A percentile compares a stretch with the other conserved stretches of the same genome.
phyloP scores from a whole-genome alignment of 2,113 vertebrate species.

The Merops nubicus region DNA sequence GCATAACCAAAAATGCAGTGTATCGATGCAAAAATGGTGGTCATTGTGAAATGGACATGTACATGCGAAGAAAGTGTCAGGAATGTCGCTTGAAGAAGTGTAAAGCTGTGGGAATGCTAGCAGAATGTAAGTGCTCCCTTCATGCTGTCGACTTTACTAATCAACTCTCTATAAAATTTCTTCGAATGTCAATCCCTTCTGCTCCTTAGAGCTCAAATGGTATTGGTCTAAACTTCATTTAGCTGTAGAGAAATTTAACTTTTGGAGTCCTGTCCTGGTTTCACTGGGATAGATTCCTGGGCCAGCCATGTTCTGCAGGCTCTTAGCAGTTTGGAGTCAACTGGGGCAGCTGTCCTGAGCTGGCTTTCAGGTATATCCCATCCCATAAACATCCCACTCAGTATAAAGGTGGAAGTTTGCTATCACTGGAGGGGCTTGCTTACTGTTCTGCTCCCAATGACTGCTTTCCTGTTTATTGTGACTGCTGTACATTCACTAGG shows the following conservation, averaged over 20 bases:
- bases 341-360: not conserved
- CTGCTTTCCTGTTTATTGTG: not conserved
- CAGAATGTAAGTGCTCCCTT: constrained; percentile 84
- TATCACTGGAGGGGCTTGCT: not conserved
- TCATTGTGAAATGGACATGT: constrained; percentile 96
- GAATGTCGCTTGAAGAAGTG: constrained; percentile 94
- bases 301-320: not conserved
- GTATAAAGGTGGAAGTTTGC: not conserved
- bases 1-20: constrained; percentile 92
- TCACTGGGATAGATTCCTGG: not conserved
- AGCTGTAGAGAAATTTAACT: not conserved
- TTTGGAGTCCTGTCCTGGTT: not conserved
- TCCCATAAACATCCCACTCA: not conserved
- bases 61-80: constrained; percentile 95
- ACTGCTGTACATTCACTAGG: not conserved
- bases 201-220: not conserved
- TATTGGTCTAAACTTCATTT: not conserved
- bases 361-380: not conserved
- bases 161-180: not conserved
- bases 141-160: not conserved
- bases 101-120: constrained; percentile 92
- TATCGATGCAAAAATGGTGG: constrained; percentile 93
- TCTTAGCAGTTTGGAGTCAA: not conserved
- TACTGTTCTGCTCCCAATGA: not conserved
- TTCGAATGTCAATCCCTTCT: not conserved